Evolutionary conservation across 1,140 invertebrate genomes (phyloP), one percentile per base, ranked within the genome.

Genomic region (Limonius californicus): DNA sequence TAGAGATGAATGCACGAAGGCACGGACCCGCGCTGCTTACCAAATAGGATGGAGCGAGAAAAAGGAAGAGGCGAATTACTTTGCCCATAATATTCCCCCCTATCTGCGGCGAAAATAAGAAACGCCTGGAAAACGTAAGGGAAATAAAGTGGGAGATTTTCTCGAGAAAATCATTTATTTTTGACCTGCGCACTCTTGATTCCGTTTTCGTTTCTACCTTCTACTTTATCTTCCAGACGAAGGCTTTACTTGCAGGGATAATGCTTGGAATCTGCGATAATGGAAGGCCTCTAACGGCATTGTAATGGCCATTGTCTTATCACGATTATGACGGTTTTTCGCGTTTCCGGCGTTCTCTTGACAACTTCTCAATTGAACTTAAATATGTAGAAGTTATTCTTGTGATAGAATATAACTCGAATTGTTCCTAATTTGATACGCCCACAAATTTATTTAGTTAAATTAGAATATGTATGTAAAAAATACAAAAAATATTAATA

Each of bases 151-250:
- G 59, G 61, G 65, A 54, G 65, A 68, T 67, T 67, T 70, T 67
- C 67, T 64, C 59, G 64, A 68, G 72, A 74, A 74, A 74, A 74
- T 74, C 73, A 68, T 74, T 74, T 71, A 72, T 74, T 74, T 74
- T 74, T 73, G 73, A 74, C 73, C 66, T 74, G 73, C 73, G 73
- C 73, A 74, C 68, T 65, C 56, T 61, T 15, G 19, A 59, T 50
- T 50, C 39, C 35, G 35, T 57, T 21, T 50, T 50, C 16, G 19
- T 42, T 50, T 50, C 39, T 35, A 57, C 57, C 45, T 50, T 50
- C 16, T 50, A 50, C 45, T 50, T 50, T 50, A 50, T 50, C 45
- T 50, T 50, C 4, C 45, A 50, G 45, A 50, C 45, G 45, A 50
- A 50, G 20, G 20, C 45, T 14, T 50, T 50, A 50, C 45, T 50